These are phyloP conservation scores for Poecilia velifera DNA, from an alignment of 2,797 vertebrate species.

Conservation along the genomic window DNA sequence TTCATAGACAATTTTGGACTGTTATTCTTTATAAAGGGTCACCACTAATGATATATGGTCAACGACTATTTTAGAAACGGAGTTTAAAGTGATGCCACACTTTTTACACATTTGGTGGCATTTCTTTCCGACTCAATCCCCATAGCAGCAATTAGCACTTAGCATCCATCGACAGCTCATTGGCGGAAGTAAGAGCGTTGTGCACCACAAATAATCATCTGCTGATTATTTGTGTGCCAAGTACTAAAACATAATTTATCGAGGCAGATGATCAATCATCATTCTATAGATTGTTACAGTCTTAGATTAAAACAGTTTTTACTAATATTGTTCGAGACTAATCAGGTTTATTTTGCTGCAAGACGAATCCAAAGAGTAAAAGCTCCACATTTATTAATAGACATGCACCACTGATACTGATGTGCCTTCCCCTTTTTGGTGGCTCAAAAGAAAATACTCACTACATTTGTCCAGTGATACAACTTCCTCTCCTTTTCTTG, in stretches of 20 bases:
- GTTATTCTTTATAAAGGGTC: not conserved
- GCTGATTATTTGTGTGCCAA: too few relatives aligned
- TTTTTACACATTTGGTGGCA: too few relatives aligned
- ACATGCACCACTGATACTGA: not conserved
- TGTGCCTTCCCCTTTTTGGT: not conserved
- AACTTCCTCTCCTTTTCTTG: not conserved
- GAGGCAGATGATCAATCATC: too few relatives aligned
- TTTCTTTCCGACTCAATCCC: too few relatives aligned
- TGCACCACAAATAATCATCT: too few relatives aligned
- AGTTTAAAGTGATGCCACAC: too few relatives aligned
- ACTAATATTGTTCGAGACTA: not conserved
- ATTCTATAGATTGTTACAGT: not conserved
- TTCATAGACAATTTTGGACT: not conserved
- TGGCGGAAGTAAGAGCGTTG: too few relatives aligned
- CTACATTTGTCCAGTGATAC: not conserved
- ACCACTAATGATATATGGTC: not conserved
- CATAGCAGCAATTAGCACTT: too few relatives aligned
- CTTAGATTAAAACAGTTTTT: not conserved
- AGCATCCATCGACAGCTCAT: too few relatives aligned
- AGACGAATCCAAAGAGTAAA: not conserved
- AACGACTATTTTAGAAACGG: too few relatives aligned
- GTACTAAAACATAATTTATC: too few relatives aligned
- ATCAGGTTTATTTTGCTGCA: not conserved
- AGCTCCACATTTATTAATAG: not conserved
- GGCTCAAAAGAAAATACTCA: not conserved